A percentile compares a stretch with the other conserved stretches of the same genome.
phyloP scores from a whole-genome alignment of 2,113 vertebrate species.

The Pteronura brasiliensis region DNA sequence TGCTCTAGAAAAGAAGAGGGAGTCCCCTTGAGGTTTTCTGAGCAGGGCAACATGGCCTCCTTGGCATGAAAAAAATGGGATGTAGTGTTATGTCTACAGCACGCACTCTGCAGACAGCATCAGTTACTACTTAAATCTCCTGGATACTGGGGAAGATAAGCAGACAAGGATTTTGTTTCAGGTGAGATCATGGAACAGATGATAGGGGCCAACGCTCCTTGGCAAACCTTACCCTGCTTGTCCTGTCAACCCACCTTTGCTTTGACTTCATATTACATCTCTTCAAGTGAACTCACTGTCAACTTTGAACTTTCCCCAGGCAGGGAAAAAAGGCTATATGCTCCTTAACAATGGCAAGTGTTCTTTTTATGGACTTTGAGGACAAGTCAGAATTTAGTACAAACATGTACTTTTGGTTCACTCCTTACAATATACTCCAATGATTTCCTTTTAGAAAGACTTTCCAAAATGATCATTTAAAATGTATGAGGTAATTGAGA shows the following conservation, averaged over 20 bases:
- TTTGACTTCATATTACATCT: conserved; percentile 47
- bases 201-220: background rate
- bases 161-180: conserved; percentile 57
- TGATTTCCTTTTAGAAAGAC: background rate
- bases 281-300: conserved; percentile 40
- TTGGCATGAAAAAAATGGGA: background rate
- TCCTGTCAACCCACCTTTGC: background rate
- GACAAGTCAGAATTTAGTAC: background rate
- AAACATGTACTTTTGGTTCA: background rate
- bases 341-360: conserved; percentile 49
- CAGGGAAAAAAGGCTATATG: background rate
- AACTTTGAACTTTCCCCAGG: conserved; percentile 52
- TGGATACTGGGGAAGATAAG: background rate
- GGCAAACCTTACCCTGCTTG: background rate
- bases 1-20: background rate
- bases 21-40: background rate
- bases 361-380: conserved; percentile 26
- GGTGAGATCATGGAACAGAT: conserved; percentile 29
- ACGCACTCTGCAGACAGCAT: background rate
- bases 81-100: background rate
- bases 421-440: background rate
- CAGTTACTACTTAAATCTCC: background rate
- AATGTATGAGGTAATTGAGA: background rate
- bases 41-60: background rate
- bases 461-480: conserved; percentile 50